Evolutionary conservation across 2,113 vertebrate species (phyloP), one percentile per base, ranked within the genome.

Genomic region (Struthio camelus): DNA sequence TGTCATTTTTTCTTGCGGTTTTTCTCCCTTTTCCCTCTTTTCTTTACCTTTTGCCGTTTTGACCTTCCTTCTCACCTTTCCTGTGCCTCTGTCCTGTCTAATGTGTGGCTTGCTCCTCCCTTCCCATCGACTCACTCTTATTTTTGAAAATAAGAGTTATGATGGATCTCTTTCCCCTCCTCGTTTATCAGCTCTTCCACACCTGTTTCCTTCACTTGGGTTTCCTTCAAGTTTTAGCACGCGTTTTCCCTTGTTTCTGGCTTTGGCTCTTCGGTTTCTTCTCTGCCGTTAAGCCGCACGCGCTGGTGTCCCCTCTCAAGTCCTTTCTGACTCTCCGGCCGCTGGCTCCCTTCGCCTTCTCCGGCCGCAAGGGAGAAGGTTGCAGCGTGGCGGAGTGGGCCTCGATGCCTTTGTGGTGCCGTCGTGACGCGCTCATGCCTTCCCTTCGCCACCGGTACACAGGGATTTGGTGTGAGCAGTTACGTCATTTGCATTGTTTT

Each of bases 131-230:
- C 85, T 71, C 40, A 17, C 34, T 92, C 92, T 96, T 89, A 95
- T 91, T 96, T 91, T 87, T 85, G 58, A 94, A 96, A 96, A 71
- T 85, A 83, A 89, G 95, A 92, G 72, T 38, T 92, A 65, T 92
- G 92, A 92, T 78, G 53, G 83, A 65, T 89, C 93, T 40, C 89
- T 84, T 14, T 48, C 54, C 54, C 62, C n/a, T 77, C 75, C 38
- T 72, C 53, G 2, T 94, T 92, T 93, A 82, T 80, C 89, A 91
- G 8, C 93, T 75, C 91, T 89, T 88, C 93, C 85, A 71, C 96
- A 94, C 95, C 93, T 97, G 95, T 84, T 94, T 87, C 94, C 95
- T 96, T 95, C 93, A 80, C 79, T 93, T 92, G 64, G 59, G 40
- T 83, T 96, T 93, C 51, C 87, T 90, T 95, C 91, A 96, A 88